Percentiles rank a stretch among this genome's conserved stretches.
phyloP scores from a whole-genome alignment of 2,797 vertebrate species.

The Sitta carolinensis region DNA sequence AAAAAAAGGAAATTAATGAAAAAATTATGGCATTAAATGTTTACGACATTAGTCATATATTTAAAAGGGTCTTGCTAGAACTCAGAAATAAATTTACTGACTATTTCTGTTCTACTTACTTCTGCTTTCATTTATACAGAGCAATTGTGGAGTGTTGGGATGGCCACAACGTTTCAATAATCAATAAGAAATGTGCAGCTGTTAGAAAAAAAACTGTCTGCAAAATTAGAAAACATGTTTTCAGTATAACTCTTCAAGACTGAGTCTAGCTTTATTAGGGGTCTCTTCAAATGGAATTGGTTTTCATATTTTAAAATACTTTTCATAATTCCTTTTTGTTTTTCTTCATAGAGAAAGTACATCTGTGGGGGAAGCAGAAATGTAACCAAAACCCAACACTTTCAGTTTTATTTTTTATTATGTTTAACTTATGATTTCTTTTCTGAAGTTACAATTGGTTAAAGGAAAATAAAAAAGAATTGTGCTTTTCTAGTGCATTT shows the following conservation, averaged over 20 bases:
- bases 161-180: not conserved
- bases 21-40: not conserved
- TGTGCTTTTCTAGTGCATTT: not conserved
- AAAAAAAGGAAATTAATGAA: not conserved
- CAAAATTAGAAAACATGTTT: not conserved
- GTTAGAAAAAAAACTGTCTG: not conserved
- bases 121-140: not conserved
- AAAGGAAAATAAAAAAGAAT: not conserved
- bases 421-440: not conserved
- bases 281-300: rapidly evolving
- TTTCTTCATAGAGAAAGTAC: not conserved
- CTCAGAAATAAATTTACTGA: not conserved
- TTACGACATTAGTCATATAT: not conserved
- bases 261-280: not conserved
- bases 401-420: not conserved
- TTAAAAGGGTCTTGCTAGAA: not conserved
- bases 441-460: not conserved
- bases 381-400: rapidly evolving
- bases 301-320: not conserved
- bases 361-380: not conserved
- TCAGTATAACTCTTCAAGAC: not conserved
- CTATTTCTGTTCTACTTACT: not conserved
- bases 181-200: not conserved
- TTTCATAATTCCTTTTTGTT: not conserved
- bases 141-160: not conserved